Base-by-base conservation (phyloP, 1,140 invertebrate genomes). In the Cydia amplana region DNA sequence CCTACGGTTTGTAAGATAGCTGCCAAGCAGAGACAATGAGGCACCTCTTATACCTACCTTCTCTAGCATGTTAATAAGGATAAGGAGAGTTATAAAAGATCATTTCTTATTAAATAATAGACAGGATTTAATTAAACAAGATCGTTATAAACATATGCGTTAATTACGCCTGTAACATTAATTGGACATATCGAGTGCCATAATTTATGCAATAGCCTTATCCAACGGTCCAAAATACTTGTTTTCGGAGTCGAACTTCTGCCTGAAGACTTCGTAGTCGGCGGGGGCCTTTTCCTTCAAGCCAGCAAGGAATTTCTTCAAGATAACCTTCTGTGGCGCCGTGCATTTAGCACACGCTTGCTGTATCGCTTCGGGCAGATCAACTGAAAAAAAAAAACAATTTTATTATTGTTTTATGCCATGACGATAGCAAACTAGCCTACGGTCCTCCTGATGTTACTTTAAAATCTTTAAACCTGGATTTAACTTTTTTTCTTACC, bases 321-420 rank as follows among this genome's bases (percentile, higher is more conserved):
- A 94, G 6, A 94, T 93, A 14, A 90, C 87, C 80, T 94, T 95
- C 85, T 96, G 95, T 18, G 92, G 93, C 16, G 94, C 93, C 51
- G 94, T 96, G 85, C 96, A 96, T 83, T 95, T 94, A n/a, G 93
- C 90, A 82, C 96, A 96, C 16, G 94, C 93, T 1, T 93, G 94
- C 78, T 93, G 87, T 36, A 96, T 86, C 0, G 95, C 95, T 81
- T 96, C 95, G 12, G 95, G 95, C 73, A 96, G 80, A 82, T 95
- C 81, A 60, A 77, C 85, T 87, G 80, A 12, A 82, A 83, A 64
- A 82, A 83, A 64, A 65, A 63, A 73, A 73, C 7, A 74, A 5
- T 49, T 49, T 14, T 46, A 3, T 46, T 46, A 36, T 9, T 32
- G 32, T 43, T 43, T 43, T 12, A 43, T 12, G 4, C 1, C 43